Evolutionary conservation across 1,140 invertebrate species (phyloP).

Genomic region (Drosophila rufa): DNA sequence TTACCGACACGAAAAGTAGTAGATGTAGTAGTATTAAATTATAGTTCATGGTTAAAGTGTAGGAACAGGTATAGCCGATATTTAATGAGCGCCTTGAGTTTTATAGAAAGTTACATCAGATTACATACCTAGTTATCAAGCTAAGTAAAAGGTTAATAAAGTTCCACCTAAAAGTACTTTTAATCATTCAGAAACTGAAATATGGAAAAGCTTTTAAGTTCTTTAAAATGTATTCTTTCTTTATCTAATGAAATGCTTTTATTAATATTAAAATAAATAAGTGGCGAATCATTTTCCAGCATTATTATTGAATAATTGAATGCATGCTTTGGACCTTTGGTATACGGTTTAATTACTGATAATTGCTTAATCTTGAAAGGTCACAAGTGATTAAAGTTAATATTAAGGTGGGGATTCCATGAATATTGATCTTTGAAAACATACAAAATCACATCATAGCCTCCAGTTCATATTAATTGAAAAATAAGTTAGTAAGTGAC

Average conservation of each 20-base stretch:
- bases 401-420: neutral
- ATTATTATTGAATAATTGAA: neutral
- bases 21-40: constrained; percentile 9
- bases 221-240: neutral
- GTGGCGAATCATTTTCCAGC: too few species aligned
- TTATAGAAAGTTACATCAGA: neutral
- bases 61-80: neutral
- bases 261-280: neutral
- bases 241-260: too few species aligned
- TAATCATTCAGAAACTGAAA: neutral
- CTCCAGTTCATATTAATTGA: neutral
- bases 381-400: neutral
- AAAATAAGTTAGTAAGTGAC: neutral
- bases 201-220: neutral
- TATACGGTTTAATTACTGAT: neutral
- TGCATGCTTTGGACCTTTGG: too few species aligned
- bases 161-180: neutral
- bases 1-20: constrained; percentile 22
- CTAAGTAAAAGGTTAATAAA: neutral
- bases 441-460: neutral
- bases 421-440: neutral
- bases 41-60: neutral
- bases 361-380: constrained; percentile 11
- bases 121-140: neutral
- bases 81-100: neutral